Conservation (phyloP, 2,888 invertebrate genomes). For the Heteromyza rotundicornis region DNA sequence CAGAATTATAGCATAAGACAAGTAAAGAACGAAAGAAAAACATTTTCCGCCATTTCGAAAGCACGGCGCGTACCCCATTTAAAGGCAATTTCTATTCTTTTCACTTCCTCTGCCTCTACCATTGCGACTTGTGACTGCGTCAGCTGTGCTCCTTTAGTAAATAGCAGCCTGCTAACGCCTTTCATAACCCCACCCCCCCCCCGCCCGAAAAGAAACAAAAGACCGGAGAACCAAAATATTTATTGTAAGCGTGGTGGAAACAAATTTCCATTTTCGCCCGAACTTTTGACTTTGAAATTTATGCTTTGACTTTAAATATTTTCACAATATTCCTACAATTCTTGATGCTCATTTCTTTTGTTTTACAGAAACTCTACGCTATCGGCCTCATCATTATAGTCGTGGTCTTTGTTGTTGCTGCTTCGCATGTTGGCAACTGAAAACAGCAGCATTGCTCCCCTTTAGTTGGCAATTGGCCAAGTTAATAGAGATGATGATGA, state of each 20-base stretch:
- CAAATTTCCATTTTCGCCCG: not conserved
- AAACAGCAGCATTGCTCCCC: not conserved
- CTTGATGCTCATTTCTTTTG: not conserved
- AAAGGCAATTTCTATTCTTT: constrained; percentile 5
- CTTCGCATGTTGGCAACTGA: not conserved
- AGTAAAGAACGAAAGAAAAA: too few relatives aligned
- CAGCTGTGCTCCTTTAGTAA: too few relatives aligned
- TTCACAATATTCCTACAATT: not conserved
- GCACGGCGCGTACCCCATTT: not conserved
- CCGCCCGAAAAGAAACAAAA: too few relatives aligned
- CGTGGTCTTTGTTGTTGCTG: not conserved
- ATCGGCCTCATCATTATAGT: too few relatives aligned
- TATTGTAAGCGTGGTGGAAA: not conserved
- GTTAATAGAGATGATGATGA: constrained; percentile 43
- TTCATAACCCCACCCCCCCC: too few relatives aligned
- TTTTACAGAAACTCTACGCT: constrained; percentile 15
- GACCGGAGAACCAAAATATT: not conserved
- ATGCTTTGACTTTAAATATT: constrained; percentile 11
- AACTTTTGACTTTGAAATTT: constrained; percentile 5
- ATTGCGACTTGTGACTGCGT: not conserved
- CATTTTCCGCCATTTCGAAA: not conserved
- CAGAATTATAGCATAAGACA: not conserved
- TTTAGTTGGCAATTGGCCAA: constrained; percentile 52
- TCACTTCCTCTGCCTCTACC: not conserved
- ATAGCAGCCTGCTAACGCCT: too few relatives aligned